These are phyloP conservation scores for Frankliniella fusca DNA, from an alignment of 2,888 invertebrate species.

Conservation along the genomic window DNA sequence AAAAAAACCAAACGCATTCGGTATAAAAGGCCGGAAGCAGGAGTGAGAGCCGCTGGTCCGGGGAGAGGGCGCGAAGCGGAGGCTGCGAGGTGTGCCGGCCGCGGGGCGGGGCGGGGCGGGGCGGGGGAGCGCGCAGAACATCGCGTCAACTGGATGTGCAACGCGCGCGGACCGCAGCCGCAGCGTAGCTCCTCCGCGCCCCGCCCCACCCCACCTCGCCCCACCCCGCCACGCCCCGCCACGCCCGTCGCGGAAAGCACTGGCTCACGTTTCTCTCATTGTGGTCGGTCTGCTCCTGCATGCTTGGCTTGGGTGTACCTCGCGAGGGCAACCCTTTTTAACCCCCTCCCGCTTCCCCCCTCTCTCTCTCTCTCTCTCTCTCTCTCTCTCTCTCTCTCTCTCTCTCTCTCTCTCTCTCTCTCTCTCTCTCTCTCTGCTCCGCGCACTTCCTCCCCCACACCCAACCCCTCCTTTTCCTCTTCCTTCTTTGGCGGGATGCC, in stretches of 20 bases:
- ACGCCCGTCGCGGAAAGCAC: neutral
- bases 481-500: too few relatives aligned
- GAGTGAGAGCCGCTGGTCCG: too few relatives aligned
- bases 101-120: neutral
- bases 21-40: slow-evolving; percentile 1
- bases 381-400: too few relatives aligned
- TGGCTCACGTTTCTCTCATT: neutral
- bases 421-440: too few relatives aligned
- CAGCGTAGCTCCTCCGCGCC: neutral
- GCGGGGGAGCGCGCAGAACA: neutral
- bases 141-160: neutral
- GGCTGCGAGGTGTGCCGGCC: neutral
- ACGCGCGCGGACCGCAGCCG: neutral
- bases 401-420: too few relatives aligned
- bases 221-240: neutral
- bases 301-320: too few relatives aligned
- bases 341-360: too few relatives aligned
- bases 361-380: too few relatives aligned
- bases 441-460: too few relatives aligned
- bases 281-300: neutral
- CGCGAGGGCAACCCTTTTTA: too few relatives aligned
- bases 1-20: too few relatives aligned
- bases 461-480: too few relatives aligned
- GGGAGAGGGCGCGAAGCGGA: neutral
- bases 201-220: neutral